Evolutionary conservation across 2,113 vertebrate genomes (phyloP).

Genomic region (Oreochromis tanganicae): DNA sequence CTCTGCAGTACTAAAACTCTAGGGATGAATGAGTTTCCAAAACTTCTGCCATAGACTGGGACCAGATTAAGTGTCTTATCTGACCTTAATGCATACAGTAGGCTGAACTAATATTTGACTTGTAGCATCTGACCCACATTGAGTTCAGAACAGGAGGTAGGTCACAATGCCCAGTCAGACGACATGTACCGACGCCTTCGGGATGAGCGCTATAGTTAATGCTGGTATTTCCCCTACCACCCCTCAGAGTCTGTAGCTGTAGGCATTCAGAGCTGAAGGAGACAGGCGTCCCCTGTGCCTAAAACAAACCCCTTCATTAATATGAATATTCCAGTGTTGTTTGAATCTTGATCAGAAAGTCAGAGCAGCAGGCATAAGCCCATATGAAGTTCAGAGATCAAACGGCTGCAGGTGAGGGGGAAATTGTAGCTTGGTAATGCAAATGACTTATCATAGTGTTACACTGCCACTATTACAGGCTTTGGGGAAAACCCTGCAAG

Average conservation of each 20-base stretch:
- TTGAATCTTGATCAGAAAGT: neutral
- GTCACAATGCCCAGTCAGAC: neutral
- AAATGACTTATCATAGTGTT: constrained; percentile 3
- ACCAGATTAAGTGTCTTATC: neutral
- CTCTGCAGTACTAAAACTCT: neutral
- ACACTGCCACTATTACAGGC: neutral
- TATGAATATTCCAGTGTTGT: neutral
- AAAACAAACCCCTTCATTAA: neutral
- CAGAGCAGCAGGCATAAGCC: neutral
- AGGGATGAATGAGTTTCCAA: neutral
- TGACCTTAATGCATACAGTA: neutral
- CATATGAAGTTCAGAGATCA: neutral
- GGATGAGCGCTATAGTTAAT: neutral
- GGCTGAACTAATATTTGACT: neutral
- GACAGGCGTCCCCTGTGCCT: neutral
- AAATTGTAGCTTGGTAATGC: constrained; percentile 1
- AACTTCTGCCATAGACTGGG: neutral
- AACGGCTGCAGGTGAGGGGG: neutral
- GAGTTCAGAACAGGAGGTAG: neutral
- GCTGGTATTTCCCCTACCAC: neutral
- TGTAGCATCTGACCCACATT: neutral
- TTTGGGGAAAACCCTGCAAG: constrained; percentile 19
- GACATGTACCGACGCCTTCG: neutral
- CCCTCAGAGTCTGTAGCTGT: neutral
- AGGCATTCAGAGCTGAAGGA: neutral